Percentiles rank a stretch among this genome's conserved stretches.
Conservation (phyloP, 2,888 invertebrate species). For the Meteorus colon region DNA sequence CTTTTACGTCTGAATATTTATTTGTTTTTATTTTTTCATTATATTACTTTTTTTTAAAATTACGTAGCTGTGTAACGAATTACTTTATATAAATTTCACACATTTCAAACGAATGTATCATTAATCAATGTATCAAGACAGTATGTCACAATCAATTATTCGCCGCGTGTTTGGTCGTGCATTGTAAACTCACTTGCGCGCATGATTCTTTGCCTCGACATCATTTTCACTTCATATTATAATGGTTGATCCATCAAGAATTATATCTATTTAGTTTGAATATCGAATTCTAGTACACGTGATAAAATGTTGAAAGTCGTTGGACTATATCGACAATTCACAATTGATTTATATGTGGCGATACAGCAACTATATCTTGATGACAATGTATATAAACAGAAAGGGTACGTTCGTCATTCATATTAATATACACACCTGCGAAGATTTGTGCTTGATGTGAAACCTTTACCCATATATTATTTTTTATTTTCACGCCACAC, state of each 20-base stretch:
- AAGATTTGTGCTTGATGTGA: slow-evolving; percentile 58
- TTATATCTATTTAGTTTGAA: slow-evolving; percentile 12
- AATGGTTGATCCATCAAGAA: slow-evolving; percentile 18
- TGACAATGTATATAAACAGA: slow-evolving; percentile 55
- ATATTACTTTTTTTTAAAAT: not conserved
- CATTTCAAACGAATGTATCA: slow-evolving; percentile 3
- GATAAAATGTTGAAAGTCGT: not conserved
- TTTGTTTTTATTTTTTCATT: not conserved
- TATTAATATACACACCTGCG: slow-evolving; percentile 66
- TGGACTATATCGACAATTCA: slow-evolving; percentile 5
- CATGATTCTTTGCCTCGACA: slow-evolving; percentile 5
- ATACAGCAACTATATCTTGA: slow-evolving; percentile 7
- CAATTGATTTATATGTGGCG: not conserved
- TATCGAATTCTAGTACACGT: slow-evolving; percentile 18
- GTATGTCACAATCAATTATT: slow-evolving; percentile 28
- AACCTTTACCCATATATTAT: slow-evolving; percentile 46
- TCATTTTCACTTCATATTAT: slow-evolving; percentile 15
- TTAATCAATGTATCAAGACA: slow-evolving; percentile 17
- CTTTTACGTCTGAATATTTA: not conserved
- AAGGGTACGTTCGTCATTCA: slow-evolving; percentile 61
- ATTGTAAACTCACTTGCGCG: not conserved
- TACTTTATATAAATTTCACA: slow-evolving; percentile 6
- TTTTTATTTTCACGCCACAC: slow-evolving; percentile 39
- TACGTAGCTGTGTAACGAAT: not conserved
- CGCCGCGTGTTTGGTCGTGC: slow-evolving; percentile 1